Percentiles rank a stretch among this genome's conserved stretches.
These are phyloP conservation scores for Tenthredo mesomela DNA, from an alignment of 2,888 invertebrate species.

Conservation along the genomic window DNA sequence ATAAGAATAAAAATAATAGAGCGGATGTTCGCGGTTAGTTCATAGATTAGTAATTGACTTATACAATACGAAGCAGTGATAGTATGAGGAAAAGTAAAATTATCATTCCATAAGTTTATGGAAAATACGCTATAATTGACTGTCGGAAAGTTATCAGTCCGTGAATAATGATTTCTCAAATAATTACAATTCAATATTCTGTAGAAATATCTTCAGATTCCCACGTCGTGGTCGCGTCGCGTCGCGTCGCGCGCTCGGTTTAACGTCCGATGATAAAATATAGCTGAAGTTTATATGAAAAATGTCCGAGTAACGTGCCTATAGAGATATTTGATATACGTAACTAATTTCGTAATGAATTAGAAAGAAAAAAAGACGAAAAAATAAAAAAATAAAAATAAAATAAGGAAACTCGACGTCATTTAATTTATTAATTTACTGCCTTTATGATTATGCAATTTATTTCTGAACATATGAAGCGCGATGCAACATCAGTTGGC, in stretches of 20 bases:
- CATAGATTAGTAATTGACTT: background rate
- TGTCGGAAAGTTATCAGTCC: background rate
- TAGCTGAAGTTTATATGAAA: background rate
- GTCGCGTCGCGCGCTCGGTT: no score
- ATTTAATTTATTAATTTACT: background rate
- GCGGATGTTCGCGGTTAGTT: background rate
- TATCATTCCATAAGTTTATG: constrained; percentile 16
- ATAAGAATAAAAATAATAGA: background rate
- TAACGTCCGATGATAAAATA: background rate
- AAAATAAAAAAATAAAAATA: background rate
- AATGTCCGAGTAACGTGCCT: background rate
- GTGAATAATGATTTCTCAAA: background rate
- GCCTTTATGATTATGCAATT: background rate
- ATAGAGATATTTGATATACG: background rate
- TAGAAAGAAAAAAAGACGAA: background rate
- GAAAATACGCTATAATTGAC: background rate
- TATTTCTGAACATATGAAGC: background rate
- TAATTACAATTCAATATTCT: background rate
- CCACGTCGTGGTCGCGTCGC: no score
- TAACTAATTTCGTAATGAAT: constrained; percentile 3
- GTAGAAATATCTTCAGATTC: background rate
- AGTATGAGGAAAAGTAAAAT: background rate
- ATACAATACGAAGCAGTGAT: background rate
- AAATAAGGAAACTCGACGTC: background rate
- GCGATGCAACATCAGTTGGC: background rate